Base-by-base conservation (phyloP, 2,888 invertebrate genomes). In the Melanchra persicariae region DNA sequence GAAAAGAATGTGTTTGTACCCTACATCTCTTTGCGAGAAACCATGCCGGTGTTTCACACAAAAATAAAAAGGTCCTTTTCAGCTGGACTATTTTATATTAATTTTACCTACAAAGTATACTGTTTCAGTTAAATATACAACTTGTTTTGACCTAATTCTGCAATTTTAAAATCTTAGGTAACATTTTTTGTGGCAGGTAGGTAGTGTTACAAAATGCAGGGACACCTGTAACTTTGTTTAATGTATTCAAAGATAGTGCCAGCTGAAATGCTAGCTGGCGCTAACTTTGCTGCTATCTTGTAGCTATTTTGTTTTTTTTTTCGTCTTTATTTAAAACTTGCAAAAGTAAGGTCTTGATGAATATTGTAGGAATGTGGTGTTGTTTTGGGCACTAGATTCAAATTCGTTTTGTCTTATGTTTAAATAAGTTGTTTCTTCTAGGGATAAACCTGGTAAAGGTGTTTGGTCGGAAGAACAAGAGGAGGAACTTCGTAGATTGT, bases 401-500 rank as follows among this genome's bases (percentile, higher is more conserved):
- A 24, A 22, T 58, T 51, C 0, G 0, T 19, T 57, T 57, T 55
- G 9, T 7, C 34, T 15, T 15, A 22, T 22, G 7, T 51, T 6
- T 30, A 24, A 45, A 37, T 10, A 37, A 12, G 2, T 15, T 43
- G 2, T 57, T 54, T 55, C 3, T 55, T 61, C 0, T 55, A 95
- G 96, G 80, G 95, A 95, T 84, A 93, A 92, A 79, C 88, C 87
- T 10, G 94, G 92, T 40, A 96, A 96, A 89, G 96, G 96, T 72
- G 92, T 94, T n/a, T 99, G 99, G 99, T 97, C 97, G 24, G 98
- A 98, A 88, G 98, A 98, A 86, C 98, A 99, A 91, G 99, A 99
- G 92, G 97, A 98, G 79, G 99, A 99, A 95, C 93, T 99, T 54
- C 97, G 97, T 61, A 96, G 97, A 76, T 96, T 99, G 66, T 98